Percentiles rank a stretch among this genome's conserved stretches.
Conservation (phyloP, 2,797 vertebrate genomes). For the Lophotriccus pileatus region DNA sequence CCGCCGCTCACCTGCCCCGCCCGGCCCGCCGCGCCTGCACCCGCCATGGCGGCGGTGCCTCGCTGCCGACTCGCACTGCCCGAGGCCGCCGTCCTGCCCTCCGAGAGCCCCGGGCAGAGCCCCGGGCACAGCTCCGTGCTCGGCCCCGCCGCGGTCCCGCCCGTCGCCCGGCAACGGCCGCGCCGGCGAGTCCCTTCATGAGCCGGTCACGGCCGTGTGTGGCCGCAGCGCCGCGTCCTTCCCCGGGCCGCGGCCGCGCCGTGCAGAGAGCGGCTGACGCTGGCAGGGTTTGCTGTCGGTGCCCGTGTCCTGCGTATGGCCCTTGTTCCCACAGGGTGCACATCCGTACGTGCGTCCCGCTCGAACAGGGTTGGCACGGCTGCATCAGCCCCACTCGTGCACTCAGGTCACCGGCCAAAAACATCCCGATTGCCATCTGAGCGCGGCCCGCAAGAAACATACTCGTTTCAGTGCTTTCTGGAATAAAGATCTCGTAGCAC, state of each 20-base stretch:
- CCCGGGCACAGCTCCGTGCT: too few species aligned
- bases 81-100: not conserved
- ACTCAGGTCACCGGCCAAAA: not conserved
- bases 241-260: not conserved
- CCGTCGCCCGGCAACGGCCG: not conserved
- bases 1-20: not conserved
- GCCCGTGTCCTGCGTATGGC: too few species aligned
- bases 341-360: accelerated
- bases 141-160: too few species aligned
- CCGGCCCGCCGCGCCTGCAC: not conserved
- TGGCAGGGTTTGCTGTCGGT: accelerated
- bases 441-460: accelerated
- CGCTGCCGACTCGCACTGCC: not conserved
- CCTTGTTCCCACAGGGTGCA: not conserved
- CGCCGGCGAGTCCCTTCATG: accelerated
- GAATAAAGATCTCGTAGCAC: not conserved
- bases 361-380: not conserved
- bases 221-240: accelerated
- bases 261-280: too few species aligned
- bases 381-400: accelerated
- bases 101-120: accelerated
- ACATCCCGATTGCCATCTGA: not conserved
- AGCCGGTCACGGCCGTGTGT: not conserved
- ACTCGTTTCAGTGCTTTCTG: not conserved
- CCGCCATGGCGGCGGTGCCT: not conserved